Conservation (phyloP, 1,140 invertebrate species). For the Magallana angulata region DNA sequence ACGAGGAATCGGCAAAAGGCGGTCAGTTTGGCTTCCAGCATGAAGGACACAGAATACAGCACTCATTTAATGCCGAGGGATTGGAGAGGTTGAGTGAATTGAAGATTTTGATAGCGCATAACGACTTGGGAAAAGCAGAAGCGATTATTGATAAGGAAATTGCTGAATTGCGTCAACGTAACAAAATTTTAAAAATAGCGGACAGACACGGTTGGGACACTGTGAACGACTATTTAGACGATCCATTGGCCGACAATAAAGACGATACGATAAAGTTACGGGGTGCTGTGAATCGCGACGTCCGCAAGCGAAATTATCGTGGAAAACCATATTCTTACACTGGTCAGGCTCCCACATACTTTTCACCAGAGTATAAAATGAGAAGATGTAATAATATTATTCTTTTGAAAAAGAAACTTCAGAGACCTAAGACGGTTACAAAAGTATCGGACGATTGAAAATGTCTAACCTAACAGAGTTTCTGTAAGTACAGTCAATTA, state of each 20-base stretch:
- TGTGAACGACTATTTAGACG: constrained; percentile 36
- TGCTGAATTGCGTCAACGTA: neutral
- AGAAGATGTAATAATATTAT: no score
- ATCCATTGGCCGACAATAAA: constrained; percentile 32
- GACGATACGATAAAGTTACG: constrained; percentile 36
- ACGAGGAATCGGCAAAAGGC: no score
- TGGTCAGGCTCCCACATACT: neutral
- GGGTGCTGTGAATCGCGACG: neutral
- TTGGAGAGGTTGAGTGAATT: neutral
- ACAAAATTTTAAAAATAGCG: constrained; percentile 36
- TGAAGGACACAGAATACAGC: neutral
- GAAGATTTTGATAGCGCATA: neutral
- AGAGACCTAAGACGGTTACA: no score
- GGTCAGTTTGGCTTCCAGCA: neutral
- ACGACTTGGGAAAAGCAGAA: neutral
- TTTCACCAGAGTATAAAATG: no score
- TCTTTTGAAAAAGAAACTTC: no score
- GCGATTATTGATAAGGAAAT: neutral
- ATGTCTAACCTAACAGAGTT: no score
- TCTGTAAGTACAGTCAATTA: no score
- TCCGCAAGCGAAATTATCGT: neutral
- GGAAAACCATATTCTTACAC: neutral
- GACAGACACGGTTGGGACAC: constrained; percentile 38
- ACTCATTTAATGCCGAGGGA: neutral
- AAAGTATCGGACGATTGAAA: no score